Percentiles rank a stretch among this genome's conserved stretches.
phyloP scores from a whole-genome alignment of 2,797 vertebrate genomes.

The Percopsis omiscomaycus region DNA sequence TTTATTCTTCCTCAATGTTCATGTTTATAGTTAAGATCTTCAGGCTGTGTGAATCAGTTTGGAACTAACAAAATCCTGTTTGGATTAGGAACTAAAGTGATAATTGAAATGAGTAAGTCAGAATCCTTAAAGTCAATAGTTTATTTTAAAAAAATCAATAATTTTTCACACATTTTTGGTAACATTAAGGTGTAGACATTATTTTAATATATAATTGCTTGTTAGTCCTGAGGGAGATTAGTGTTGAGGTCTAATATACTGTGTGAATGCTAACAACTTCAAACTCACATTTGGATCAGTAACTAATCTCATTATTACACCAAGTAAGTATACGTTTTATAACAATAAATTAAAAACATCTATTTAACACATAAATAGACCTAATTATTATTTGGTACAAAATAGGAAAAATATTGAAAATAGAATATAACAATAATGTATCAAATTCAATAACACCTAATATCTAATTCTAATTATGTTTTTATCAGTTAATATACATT shows the following conservation, averaged over 20 bases:
- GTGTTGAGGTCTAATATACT: not conserved
- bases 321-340: slow-evolving; percentile 1
- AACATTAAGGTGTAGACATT: too few species aligned
- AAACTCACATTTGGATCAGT: slow-evolving; percentile 14
- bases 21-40: not conserved
- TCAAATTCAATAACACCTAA: too few species aligned
- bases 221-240: not conserved
- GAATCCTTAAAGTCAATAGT: too few species aligned
- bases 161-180: not conserved
- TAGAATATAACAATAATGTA: too few species aligned
- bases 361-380: not conserved
- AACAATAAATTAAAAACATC: not conserved
- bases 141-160: not conserved
- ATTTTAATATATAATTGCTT: too few species aligned
- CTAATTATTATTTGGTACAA: not conserved
- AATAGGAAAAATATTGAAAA: not conserved
- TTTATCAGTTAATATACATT: too few species aligned
- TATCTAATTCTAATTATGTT: too few species aligned
- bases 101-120: too few species aligned
- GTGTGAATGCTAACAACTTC: not conserved
- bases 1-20: too few species aligned
- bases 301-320: slow-evolving; percentile 14
- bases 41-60: slow-evolving; percentile 37
- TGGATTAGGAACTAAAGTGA: slow-evolving; percentile 28
- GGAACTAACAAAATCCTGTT: slow-evolving; percentile 38